Evolutionary conservation across 1,140 invertebrate genomes (phyloP).

Genomic region (Diorhabda sublineata): DNA sequence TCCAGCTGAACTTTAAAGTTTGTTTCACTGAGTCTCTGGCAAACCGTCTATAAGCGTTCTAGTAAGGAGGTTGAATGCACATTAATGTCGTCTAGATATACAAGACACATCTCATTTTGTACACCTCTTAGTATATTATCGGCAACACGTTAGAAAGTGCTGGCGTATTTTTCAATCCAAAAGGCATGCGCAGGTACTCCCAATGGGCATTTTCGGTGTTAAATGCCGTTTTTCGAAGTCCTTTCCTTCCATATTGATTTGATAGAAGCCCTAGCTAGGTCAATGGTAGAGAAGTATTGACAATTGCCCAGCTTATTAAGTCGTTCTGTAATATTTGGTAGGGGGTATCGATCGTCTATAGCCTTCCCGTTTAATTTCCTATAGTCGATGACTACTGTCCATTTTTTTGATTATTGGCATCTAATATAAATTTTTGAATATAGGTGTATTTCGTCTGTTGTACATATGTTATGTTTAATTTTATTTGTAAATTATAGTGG

Average conservation of each 20-base stretch:
- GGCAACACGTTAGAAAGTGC: neutral
- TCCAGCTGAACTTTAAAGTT: no score
- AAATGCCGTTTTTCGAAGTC: slow-evolving; percentile 4
- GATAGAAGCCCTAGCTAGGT: slow-evolving; percentile 22
- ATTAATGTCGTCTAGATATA: no score
- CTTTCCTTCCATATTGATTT: slow-evolving; percentile 14
- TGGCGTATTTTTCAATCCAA: slow-evolving; percentile 5
- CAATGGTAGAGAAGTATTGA: slow-evolving; percentile 38
- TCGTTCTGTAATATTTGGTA: slow-evolving; percentile 32
- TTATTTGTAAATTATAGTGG: no score
- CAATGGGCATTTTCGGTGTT: slow-evolving; percentile 6
- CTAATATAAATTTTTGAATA: no score
- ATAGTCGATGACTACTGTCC: slow-evolving; percentile 29
- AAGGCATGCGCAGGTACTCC: neutral
- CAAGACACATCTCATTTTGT: no score
- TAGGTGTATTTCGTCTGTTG: no score
- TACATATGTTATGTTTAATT: no score
- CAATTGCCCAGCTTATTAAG: slow-evolving; percentile 45
- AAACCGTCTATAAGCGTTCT: no score
- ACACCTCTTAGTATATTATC: no score
- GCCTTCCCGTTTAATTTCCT: slow-evolving; percentile 29
- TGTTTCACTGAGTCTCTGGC: no score
- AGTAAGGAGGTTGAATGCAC: no score
- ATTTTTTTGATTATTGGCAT: slow-evolving; percentile 11
- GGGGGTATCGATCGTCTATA: slow-evolving; percentile 23